These are phyloP conservation scores for Eristalinus sepulchralis DNA, from an alignment of 2,888 invertebrate species.

Conservation along the genomic window DNA sequence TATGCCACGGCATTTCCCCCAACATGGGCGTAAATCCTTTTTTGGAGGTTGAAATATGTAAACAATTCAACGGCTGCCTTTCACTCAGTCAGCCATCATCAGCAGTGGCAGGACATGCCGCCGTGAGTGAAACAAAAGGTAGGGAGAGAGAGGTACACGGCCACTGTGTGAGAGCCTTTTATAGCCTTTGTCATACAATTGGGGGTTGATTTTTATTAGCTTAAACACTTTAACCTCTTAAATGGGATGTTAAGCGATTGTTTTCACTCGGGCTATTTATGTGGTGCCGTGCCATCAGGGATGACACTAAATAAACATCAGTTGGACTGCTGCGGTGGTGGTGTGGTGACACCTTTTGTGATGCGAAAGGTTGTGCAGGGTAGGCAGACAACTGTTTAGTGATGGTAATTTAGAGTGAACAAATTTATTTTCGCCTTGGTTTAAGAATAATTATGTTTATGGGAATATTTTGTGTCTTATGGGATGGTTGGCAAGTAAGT, in stretches of 20 bases:
- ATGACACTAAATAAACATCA: constrained; percentile 71
- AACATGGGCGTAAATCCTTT: constrained; percentile 61
- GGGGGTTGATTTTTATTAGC: constrained; percentile 76
- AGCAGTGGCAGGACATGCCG: constrained; percentile 39
- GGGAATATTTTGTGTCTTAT: not conserved
- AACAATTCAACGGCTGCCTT: constrained; percentile 64
- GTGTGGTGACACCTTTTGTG: constrained; percentile 57
- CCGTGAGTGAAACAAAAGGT: constrained; percentile 34
- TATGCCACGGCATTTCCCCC: constrained; percentile 43
- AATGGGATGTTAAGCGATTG: constrained; percentile 74
- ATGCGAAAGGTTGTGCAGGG: not conserved
- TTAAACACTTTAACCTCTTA: constrained; percentile 74
- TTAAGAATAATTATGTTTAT: not conserved
- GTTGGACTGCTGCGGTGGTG: constrained; percentile 49
- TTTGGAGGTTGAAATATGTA: constrained; percentile 69
- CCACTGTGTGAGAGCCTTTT: constrained; percentile 56
- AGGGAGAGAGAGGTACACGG: constrained; percentile 3
- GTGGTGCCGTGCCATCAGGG: constrained; percentile 69
- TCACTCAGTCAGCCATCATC: constrained; percentile 65
- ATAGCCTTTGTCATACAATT: constrained; percentile 49
- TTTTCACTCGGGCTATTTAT: constrained; percentile 70
- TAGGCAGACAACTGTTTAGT: constrained; percentile 13
- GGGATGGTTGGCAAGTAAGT: not conserved
- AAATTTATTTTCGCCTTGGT: constrained; percentile 27
- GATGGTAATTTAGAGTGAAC: constrained; percentile 46